A percentile compares a stretch with the other conserved stretches of the same genome.
Evolutionary conservation across 1,140 invertebrate genomes (phyloP).

Genomic region (Eubasilissa regina): DNA sequence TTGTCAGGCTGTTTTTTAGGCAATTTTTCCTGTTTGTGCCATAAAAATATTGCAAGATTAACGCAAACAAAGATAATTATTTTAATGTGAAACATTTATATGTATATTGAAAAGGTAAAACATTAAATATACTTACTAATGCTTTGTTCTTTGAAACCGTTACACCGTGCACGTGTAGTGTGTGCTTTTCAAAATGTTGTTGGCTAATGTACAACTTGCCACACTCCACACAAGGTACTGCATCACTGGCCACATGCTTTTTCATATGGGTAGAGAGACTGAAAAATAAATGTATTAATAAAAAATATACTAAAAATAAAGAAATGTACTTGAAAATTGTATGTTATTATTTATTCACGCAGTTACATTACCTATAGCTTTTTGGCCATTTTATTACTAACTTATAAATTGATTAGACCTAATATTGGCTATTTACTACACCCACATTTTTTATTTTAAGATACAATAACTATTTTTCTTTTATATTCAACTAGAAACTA

Average conservation of each 20-base stretch:
- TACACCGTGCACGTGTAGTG: constrained; percentile 42
- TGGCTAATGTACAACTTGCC: constrained; percentile 44
- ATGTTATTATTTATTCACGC: not conserved
- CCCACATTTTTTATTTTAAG: too few species aligned
- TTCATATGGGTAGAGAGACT: constrained; percentile 49
- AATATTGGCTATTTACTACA: too few species aligned
- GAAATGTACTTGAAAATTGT: not conserved
- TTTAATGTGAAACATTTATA: too few species aligned
- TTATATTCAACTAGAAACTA: too few species aligned
- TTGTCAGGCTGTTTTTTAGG: too few species aligned
- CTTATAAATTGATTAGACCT: too few species aligned
- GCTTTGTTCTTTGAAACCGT: constrained; percentile 21
- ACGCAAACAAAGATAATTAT: too few species aligned
- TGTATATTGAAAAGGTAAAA: not conserved
- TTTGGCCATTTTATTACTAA: too few species aligned
- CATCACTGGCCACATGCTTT: constrained; percentile 28
- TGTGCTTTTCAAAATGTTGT: constrained; percentile 43
- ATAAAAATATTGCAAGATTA: too few species aligned
- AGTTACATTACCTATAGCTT: too few species aligned
- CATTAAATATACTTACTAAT: not conserved
- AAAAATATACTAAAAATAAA: not conserved
- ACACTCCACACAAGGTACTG: constrained; percentile 45
- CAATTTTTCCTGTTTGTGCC: too few species aligned
- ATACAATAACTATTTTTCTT: too few species aligned
- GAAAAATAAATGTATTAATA: constrained; percentile 24